Conservation (phyloP, 2,113 vertebrate species). For the Phalacrocorax brasilianus region DNA sequence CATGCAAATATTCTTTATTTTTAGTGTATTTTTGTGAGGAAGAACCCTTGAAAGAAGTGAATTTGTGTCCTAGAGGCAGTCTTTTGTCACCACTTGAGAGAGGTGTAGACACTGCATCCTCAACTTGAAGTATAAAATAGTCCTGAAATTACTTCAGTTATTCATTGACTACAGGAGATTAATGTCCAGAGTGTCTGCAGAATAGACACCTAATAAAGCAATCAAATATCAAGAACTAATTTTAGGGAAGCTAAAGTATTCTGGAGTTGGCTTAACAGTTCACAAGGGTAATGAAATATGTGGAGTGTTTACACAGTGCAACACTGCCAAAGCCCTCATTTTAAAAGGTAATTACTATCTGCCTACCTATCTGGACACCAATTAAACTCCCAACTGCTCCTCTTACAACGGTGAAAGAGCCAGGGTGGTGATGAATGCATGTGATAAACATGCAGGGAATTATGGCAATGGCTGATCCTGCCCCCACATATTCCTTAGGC, state of each 20-base stretch:
- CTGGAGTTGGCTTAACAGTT: not conserved
- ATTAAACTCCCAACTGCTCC: not conserved
- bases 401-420: not conserved
- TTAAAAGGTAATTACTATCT: not conserved
- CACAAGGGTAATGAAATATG: not conserved
- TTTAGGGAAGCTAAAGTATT: not conserved
- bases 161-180: not conserved
- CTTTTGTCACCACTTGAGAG: not conserved
- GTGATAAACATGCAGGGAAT: not conserved
- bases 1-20: not conserved
- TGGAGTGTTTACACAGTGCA: not conserved
- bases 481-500: not conserved
- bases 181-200: not conserved
- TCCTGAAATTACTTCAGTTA: not conserved
- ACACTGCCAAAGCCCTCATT: not conserved
- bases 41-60: not conserved
- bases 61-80: not conserved
- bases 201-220: not conserved
- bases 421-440: not conserved
- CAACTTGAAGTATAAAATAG: not conserved
- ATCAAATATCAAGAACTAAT: not conserved
- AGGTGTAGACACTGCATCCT: not conserved
- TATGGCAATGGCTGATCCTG: not conserved
- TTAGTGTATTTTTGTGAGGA: not conserved
- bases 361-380: not conserved